Conservation (phyloP, 2,797 vertebrate species). For the Pelobates cultripes region DNA sequence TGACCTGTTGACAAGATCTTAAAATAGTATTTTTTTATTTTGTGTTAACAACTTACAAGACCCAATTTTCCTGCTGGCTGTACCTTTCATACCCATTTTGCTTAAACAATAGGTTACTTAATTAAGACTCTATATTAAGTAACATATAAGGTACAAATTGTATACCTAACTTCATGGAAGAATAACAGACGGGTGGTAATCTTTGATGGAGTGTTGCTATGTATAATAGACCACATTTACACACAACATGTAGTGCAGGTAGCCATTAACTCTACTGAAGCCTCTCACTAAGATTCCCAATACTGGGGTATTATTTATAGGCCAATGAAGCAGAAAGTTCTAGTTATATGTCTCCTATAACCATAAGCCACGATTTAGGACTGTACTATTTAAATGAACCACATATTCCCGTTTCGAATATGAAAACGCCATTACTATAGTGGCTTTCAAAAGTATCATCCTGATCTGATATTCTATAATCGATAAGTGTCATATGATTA, state of each 20-base stretch:
- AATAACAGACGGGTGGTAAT: not conserved
- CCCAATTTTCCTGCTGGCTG: not conserved
- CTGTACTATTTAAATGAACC: not conserved
- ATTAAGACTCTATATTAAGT: not conserved
- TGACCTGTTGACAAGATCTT: not conserved
- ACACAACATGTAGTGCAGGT: not conserved
- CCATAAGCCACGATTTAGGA: not conserved
- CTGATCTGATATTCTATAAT: not conserved
- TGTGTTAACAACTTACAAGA: not conserved
- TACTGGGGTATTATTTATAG: not conserved
- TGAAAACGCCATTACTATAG: not conserved
- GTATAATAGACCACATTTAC: not conserved
- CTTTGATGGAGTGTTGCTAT: not conserved
- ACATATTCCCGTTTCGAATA: not conserved
- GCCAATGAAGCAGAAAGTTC: not conserved
- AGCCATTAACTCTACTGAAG: not conserved
- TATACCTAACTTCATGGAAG: not conserved
- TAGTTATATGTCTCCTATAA: not conserved
- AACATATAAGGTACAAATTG: not conserved
- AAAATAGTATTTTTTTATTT: not conserved
- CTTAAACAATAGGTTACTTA: not conserved
- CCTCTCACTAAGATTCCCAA: not conserved
- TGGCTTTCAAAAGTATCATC: not conserved
- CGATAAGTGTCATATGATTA: not conserved
- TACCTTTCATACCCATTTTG: not conserved